phyloP scores from a whole-genome alignment of 2,113 vertebrate species.

The Sceloporus tristichus region DNA sequence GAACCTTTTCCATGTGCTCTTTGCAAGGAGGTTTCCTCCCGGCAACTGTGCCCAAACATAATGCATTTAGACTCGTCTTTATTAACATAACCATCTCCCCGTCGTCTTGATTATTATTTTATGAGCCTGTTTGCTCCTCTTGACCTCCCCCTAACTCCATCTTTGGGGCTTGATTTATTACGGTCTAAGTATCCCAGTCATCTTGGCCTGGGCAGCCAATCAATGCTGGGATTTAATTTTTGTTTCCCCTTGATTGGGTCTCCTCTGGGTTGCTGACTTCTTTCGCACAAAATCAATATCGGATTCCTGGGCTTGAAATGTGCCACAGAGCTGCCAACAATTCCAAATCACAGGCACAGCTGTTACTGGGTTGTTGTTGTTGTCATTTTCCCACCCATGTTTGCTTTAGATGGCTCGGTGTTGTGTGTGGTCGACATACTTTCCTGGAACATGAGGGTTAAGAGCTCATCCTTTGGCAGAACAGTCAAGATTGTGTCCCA shows the following conservation, averaged over 20 bases:
- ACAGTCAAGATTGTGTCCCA: too few species aligned
- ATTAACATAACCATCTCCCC: slow-evolving; percentile 60
- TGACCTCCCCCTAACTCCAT: slow-evolving; percentile 65
- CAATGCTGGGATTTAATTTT: slow-evolving; percentile 91
- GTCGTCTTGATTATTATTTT: slow-evolving; percentile 70
- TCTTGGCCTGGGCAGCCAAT: slow-evolving; percentile 86
- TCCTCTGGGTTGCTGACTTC: slow-evolving; percentile 81
- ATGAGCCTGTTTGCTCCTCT: slow-evolving; percentile 61
- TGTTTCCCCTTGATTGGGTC: slow-evolving; percentile 86
- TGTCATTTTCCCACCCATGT: slow-evolving; percentile 21
- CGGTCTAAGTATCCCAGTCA: slow-evolving; percentile 82
- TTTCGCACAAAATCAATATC: slow-evolving; percentile 85
- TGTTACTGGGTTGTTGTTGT: too few species aligned
- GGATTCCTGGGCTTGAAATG: slow-evolving; percentile 83
- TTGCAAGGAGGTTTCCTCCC: not conserved
- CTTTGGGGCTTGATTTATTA: slow-evolving; percentile 85
- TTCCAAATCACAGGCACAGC: slow-evolving; percentile 18
- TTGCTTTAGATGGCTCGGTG: slow-evolving; percentile 23
- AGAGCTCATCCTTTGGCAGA: not conserved
- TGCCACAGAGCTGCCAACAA: slow-evolving; percentile 44
- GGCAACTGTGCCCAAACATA: slow-evolving; percentile 39
- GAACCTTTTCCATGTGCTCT: too few species aligned
- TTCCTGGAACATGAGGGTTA: too few species aligned
- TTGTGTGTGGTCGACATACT: not conserved
- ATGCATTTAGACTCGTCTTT: slow-evolving; percentile 51